Evolutionary conservation across 2,888 invertebrate species (phyloP).

Genomic region (Caenorhabditis sulstoni): DNA sequence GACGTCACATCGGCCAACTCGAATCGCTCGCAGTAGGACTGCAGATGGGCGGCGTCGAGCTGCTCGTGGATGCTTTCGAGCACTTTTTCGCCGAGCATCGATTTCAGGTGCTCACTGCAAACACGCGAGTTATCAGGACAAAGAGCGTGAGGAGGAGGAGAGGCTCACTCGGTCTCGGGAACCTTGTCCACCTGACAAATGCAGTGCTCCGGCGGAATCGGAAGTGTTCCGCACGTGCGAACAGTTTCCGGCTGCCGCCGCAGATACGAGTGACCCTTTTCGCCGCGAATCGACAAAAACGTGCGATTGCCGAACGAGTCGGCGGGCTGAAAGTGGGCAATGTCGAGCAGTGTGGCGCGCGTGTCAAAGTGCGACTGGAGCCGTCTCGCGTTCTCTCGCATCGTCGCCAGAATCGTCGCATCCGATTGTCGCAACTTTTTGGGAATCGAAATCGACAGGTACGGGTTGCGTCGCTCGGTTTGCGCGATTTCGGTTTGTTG

Average conservation of each 20-base stretch:
- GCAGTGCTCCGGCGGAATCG: constrained; percentile 16
- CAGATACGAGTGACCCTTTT: constrained; percentile 23
- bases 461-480: constrained; percentile 63
- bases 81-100: neutral
- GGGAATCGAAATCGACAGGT: constrained; percentile 58
- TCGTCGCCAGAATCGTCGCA: constrained; percentile 31
- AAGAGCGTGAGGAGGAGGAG: neutral
- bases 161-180: neutral
- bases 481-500: constrained; percentile 36
- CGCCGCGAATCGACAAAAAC: neutral
- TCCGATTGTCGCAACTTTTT: constrained; percentile 32
- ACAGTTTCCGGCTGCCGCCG: constrained; percentile 9
- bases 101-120: neutral
- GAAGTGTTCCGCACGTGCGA: constrained; percentile 22
- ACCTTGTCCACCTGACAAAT: constrained; percentile 30
- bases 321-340: constrained; percentile 19
- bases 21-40: neutral
- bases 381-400: constrained; percentile 47
- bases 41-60: neutral
- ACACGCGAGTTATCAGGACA: neutral
- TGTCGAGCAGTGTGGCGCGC: constrained; percentile 60
- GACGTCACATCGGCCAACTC: no score
- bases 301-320: neutral
- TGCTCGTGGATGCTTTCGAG: neutral
- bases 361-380: constrained; percentile 63